These are phyloP conservation scores for Clamator glandarius DNA, from an alignment of 2,797 vertebrate genomes.

Conservation along the genomic window DNA sequence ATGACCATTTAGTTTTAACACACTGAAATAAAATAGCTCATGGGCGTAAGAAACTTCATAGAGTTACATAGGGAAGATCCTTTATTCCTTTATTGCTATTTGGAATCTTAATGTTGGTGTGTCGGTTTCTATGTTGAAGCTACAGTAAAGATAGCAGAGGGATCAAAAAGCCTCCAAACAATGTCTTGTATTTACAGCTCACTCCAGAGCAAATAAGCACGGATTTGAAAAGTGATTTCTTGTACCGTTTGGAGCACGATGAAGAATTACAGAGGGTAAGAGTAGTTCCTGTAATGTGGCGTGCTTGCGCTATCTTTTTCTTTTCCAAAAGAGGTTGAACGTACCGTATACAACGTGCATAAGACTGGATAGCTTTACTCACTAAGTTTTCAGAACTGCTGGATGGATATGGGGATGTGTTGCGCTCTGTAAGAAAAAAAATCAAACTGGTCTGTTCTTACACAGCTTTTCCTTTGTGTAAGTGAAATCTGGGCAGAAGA, in stretches of 20 bases:
- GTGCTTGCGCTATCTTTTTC: fast-evolving
- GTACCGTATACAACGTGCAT: fast-evolving
- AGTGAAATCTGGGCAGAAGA: neutral
- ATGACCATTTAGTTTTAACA: neutral
- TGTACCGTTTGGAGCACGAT: constrained; percentile 87
- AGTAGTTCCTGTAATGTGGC: neutral
- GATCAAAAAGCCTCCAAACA: neutral
- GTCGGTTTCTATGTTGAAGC: neutral
- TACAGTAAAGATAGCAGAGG: neutral
- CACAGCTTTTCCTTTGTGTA: neutral
- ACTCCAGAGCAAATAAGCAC: constrained; percentile 92
- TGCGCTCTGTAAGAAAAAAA: neutral
- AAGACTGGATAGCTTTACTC: neutral
- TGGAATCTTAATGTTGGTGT: neutral
- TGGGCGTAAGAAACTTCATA: neutral
- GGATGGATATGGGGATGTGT: neutral
- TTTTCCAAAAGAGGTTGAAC: neutral
- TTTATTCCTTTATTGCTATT: neutral
- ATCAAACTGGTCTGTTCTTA: neutral
- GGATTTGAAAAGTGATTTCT: constrained; percentile 86
- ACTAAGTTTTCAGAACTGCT: neutral
- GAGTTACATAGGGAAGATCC: neutral
- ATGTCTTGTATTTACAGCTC: constrained; percentile 77
- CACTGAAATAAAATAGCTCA: neutral
- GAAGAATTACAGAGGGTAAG: constrained; percentile 85